Conservation (phyloP, 2,797 vertebrate species). For the Lophius americanus region DNA sequence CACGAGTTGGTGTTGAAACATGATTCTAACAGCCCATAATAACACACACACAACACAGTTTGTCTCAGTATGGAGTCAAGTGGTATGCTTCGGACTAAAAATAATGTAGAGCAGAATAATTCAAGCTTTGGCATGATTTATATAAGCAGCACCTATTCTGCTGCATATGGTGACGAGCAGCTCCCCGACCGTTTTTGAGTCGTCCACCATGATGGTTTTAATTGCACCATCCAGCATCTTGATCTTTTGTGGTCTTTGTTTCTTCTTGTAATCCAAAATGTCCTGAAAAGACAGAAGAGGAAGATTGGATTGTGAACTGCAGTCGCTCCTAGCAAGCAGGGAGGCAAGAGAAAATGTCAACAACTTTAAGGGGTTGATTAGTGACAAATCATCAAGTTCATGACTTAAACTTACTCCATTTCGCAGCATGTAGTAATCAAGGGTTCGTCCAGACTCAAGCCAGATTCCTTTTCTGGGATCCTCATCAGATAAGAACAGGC, state of each 20-base stretch:
- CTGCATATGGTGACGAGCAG: conserved; percentile 98
- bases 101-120: conserved; percentile 61
- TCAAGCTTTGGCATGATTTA: conserved; percentile 36
- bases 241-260: conserved; percentile 97
- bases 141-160: conserved; percentile 87
- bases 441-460: conserved; percentile 95
- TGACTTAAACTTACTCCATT: conserved; percentile 89
- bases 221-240: conserved; percentile 97
- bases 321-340: conserved; percentile 18
- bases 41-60: conserved; percentile 24
- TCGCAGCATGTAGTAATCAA: conserved; percentile 99
- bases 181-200: conserved; percentile 98
- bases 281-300: conserved; percentile 80
- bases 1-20: conserved; percentile 39
- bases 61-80: conserved; percentile 19
- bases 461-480: conserved; percentile 99
- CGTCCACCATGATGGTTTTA: conserved; percentile 99
- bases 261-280: conserved; percentile 98
- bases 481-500: conserved; percentile 96
- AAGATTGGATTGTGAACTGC: conserved; percentile 26
- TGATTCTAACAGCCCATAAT: conserved; percentile 29
- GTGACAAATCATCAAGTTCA: conserved; percentile 37
- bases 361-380: conserved; percentile 36
- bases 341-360: conserved; percentile 35
- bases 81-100: conserved; percentile 45